Percentiles rank a stretch among this genome's conserved stretches.
Conservation (phyloP, 2,113 vertebrate genomes). For the Manacus vitellinus region DNA sequence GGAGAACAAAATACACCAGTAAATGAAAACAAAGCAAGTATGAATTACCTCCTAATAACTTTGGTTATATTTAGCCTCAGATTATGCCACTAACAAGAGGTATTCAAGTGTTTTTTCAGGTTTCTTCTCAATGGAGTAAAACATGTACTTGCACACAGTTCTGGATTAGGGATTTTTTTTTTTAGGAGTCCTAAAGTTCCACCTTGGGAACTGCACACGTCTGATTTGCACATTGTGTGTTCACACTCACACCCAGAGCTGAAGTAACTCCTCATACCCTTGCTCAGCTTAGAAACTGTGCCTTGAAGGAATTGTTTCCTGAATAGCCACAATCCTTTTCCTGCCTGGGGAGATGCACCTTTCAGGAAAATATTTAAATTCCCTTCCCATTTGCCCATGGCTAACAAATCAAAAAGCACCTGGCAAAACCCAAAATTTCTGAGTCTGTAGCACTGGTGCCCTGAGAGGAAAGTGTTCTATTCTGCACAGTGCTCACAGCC, state of each 20-base stretch:
- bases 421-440: neutral
- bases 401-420: neutral
- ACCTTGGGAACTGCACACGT: neutral
- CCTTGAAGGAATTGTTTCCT: neutral
- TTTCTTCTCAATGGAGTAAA: neutral
- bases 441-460: neutral
- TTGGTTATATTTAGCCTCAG: neutral
- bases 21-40: neutral
- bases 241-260: neutral
- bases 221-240: neutral
- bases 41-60: neutral
- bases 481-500: neutral
- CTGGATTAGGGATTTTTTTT: neutral
- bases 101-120: neutral
- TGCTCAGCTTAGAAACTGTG: neutral
- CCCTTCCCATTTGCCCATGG: no score
- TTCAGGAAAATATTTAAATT: neutral
- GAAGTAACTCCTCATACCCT: neutral
- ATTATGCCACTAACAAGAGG: neutral
- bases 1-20: neutral
- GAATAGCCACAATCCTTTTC: neutral
- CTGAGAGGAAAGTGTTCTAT: neutral
- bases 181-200: neutral
- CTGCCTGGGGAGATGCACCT: neutral
- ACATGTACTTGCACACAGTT: no score